Conservation (phyloP, 2,797 vertebrate species). For the Artibeus lituratus region DNA sequence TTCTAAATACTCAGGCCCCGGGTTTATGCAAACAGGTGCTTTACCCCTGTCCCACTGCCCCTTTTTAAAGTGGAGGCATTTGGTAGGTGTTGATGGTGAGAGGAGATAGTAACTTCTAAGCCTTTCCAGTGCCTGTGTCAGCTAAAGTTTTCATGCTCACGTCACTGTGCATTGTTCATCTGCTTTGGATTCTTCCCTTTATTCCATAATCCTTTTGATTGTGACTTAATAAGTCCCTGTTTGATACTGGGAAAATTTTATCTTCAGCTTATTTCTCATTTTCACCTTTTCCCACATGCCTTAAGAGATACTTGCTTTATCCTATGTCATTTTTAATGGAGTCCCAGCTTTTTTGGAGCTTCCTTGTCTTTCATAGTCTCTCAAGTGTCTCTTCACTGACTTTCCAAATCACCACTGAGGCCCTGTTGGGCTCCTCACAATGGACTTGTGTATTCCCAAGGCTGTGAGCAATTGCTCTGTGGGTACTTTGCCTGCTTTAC, state of each 20-base stretch:
- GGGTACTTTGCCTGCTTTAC: background rate
- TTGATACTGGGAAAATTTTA: background rate
- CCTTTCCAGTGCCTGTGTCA: background rate
- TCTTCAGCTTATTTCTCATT: background rate
- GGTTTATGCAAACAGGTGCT: background rate
- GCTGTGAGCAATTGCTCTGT: background rate
- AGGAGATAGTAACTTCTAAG: background rate
- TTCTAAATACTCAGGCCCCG: background rate
- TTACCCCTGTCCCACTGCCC: background rate
- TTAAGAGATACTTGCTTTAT: background rate
- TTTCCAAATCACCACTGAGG: background rate
- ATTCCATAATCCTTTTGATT: background rate
- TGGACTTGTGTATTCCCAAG: background rate
- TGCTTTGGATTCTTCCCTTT: background rate
- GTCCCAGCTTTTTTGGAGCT: background rate
- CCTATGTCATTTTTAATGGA: background rate
- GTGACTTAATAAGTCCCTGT: background rate
- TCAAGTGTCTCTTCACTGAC: background rate
- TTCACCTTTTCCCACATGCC: background rate
- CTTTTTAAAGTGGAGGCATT: background rate
- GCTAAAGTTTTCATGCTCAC: background rate
- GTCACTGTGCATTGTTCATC: background rate
- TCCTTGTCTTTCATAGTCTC: background rate
- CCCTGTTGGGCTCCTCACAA: background rate
- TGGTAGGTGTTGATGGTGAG: background rate